A percentile compares a stretch with the other conserved stretches of the same genome.
Evolutionary conservation across 2,888 invertebrate species (phyloP).

Genomic region (Elaeidobius kamerunicus): DNA sequence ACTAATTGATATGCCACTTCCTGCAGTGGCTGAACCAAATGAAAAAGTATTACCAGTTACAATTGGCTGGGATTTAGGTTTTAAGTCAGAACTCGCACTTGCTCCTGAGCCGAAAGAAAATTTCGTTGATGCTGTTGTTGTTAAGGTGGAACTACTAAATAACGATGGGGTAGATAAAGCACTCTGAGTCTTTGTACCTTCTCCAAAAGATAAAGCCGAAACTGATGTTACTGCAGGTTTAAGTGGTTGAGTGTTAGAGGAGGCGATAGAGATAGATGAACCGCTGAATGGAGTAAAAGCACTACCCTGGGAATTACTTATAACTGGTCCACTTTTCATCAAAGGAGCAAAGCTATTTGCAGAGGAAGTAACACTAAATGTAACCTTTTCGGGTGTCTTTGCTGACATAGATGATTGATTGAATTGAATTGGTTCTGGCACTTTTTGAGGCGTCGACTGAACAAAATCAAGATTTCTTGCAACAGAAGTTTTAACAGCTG

Average conservation of each 20-base stretch:
- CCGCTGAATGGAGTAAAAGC: conserved; percentile 30
- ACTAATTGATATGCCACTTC: background rate
- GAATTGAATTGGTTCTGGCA: conserved; percentile 1
- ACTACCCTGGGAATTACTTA: conserved; percentile 21
- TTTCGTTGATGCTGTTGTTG: background rate
- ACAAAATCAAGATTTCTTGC: conserved; percentile 36
- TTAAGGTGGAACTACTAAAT: too few species aligned
- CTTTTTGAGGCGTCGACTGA: conserved; percentile 38
- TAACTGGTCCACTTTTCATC: conserved; percentile 14
- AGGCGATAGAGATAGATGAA: conserved; percentile 1
- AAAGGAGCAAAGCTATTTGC: conserved; percentile 13
- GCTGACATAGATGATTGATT: conserved; percentile 1
- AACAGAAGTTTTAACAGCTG: conserved; percentile 29
- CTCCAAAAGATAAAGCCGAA: background rate
- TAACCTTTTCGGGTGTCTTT: background rate
- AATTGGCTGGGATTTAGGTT: conserved; percentile 5
- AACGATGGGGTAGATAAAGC: too few species aligned
- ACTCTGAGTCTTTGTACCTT: too few species aligned
- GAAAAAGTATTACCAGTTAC: background rate
- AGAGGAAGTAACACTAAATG: conserved; percentile 1
- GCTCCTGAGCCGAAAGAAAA: background rate
- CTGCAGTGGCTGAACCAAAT: conserved; percentile 1
- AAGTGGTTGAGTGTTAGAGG: too few species aligned
- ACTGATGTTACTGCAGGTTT: too few species aligned
- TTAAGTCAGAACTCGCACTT: conserved; percentile 4